Evolutionary conservation across 1,140 invertebrate genomes (phyloP).

Genomic region (Drosophila willistoni): DNA sequence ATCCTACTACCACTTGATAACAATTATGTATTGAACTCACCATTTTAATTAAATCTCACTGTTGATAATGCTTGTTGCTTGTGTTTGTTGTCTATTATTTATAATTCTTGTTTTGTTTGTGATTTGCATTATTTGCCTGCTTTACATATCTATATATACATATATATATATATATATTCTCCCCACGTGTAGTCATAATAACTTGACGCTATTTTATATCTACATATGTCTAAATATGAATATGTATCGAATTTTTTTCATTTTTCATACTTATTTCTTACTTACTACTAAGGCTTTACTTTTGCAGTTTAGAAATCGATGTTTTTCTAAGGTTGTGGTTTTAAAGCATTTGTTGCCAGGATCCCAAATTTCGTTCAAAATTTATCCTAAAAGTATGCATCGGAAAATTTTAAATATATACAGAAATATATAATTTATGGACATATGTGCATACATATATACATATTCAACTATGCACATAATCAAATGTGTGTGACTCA

Average conservation of each 20-base stretch:
- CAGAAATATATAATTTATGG: no score
- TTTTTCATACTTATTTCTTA: no score
- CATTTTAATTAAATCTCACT: constrained; percentile 26
- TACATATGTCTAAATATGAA: no score
- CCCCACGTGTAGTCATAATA: constrained; percentile 15
- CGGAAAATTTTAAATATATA: no score
- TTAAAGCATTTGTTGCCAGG: background rate
- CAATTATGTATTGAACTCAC: constrained; percentile 10
- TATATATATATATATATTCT: no score
- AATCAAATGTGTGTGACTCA: constrained; percentile 4
- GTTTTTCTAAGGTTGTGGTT: background rate
- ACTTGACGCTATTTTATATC: constrained; percentile 45
- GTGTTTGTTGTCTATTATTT: constrained; percentile 13
- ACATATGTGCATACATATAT: no score
- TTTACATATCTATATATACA: background rate
- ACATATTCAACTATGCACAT: no score
- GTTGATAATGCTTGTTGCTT: constrained; percentile 26
- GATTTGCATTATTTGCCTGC: background rate
- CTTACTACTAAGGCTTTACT: no score
- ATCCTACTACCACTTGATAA: constrained; percentile 2
- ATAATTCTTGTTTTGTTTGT: constrained; percentile 16
- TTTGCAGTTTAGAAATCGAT: no score
- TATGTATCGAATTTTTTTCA: no score
- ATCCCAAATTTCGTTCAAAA: no score
- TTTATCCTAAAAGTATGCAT: no score